A percentile compares a stretch with the other conserved stretches of the same genome.
These are phyloP conservation scores for Eupithecia exiguata DNA, from an alignment of 2,888 invertebrate species.

Conservation along the genomic window DNA sequence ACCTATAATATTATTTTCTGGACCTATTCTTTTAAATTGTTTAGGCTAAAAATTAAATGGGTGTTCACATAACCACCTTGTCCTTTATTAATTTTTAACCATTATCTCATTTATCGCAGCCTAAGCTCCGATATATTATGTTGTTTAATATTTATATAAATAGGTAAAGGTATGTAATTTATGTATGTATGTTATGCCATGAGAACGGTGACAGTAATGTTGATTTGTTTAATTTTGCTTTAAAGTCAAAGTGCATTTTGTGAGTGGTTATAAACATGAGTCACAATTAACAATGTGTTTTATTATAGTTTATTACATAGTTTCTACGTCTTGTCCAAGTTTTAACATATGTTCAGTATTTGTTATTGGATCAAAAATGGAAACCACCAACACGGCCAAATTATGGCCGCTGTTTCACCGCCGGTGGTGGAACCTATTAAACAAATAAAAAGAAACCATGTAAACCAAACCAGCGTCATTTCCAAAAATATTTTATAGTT, in stretches of 20 bases:
- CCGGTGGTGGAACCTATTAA: too few relatives aligned
- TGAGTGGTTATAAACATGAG: conserved; percentile 82
- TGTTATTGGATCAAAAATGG: neutral
- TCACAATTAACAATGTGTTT: conserved; percentile 70
- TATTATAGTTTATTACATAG: conserved; percentile 49
- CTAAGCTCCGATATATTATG: conserved; percentile 31
- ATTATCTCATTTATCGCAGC: conserved; percentile 31
- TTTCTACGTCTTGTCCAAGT: neutral
- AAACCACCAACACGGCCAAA: neutral
- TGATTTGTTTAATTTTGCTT: conserved; percentile 76
- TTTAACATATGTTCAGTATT: neutral
- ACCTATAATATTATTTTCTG: too few relatives aligned
- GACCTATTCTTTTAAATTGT: too few relatives aligned
- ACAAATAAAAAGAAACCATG: neutral
- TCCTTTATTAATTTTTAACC: conserved; percentile 8
- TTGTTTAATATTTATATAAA: conserved; percentile 60
- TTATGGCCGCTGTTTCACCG: neutral
- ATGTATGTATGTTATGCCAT: conserved; percentile 74
- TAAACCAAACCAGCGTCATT: too few relatives aligned
- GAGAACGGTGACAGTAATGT: conserved; percentile 72
- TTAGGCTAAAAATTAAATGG: too few relatives aligned
- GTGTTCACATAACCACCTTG: too few relatives aligned
- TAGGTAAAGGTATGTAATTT: conserved; percentile 66
- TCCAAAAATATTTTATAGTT: neutral
- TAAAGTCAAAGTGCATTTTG: conserved; percentile 78